Evolutionary conservation across 2,888 invertebrate genomes (phyloP).

Genomic region (Eilema depressum): DNA sequence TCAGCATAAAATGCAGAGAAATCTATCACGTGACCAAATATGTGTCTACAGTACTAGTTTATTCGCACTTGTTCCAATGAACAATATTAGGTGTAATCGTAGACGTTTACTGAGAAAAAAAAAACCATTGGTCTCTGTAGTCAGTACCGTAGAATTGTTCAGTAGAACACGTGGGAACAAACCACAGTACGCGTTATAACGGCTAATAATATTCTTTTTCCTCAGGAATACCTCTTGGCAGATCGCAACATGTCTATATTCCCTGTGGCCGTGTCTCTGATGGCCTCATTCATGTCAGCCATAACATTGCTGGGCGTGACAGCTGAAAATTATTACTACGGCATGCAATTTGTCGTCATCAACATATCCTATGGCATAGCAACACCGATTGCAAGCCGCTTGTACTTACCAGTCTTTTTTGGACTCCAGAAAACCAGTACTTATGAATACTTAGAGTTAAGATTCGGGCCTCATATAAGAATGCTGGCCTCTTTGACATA

Average conservation of each 20-base stretch:
- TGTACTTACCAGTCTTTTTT: slow-evolving; percentile 95
- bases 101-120: too few species aligned
- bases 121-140: too few species aligned
- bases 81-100: too few species aligned
- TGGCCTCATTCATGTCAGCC: slow-evolving; percentile 98
- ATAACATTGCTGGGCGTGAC: slow-evolving; percentile 96
- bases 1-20: too few species aligned
- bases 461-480: slow-evolving; percentile 93
- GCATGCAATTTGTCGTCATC: slow-evolving; percentile 92
- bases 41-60: not conserved
- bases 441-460: slow-evolving; percentile 96
- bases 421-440: slow-evolving; percentile 94
- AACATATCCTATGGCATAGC: slow-evolving; percentile 92
- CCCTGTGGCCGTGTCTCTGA: slow-evolving; percentile 95
- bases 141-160: too few species aligned
- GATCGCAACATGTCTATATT: slow-evolving; percentile 92
- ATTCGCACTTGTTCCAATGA: too few species aligned
- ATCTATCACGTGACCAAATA: not conserved
- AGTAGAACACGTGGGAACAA: too few species aligned
- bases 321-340: slow-evolving; percentile 94
- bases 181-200: not conserved
- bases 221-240: slow-evolving; percentile 94
- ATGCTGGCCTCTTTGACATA: slow-evolving; percentile 94
- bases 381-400: slow-evolving; percentile 92
- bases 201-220: slow-evolving; percentile 34